Percentiles rank a stretch among this genome's conserved stretches.
phyloP scores from a whole-genome alignment of 2,888 invertebrate species.

The Clanis bilineata region DNA sequence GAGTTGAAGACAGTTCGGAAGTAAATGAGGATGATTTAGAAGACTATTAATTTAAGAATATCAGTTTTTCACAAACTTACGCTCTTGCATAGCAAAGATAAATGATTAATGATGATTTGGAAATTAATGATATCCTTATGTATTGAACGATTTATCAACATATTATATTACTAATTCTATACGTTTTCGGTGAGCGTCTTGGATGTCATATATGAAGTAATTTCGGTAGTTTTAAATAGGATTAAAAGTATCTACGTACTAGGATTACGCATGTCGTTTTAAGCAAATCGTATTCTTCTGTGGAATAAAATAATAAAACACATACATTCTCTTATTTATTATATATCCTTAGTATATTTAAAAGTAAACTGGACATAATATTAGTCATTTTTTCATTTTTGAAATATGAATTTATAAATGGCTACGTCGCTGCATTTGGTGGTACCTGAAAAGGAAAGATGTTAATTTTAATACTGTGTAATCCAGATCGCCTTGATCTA shows the following conservation, averaged over 20 bases:
- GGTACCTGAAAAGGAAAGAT: too few relatives aligned
- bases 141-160: too few relatives aligned
- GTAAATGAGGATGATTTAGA: slow-evolving; percentile 54
- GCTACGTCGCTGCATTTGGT: too few relatives aligned
- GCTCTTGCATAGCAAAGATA: neutral
- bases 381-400: too few relatives aligned
- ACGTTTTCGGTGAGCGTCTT: too few relatives aligned
- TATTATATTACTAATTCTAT: too few relatives aligned
- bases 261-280: neutral
- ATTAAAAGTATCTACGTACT: neutral
- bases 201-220: neutral
- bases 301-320: slow-evolving; percentile 25
- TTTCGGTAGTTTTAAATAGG: neutral
- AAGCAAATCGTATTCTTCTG: neutral
- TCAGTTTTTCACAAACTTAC: neutral
- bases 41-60: slow-evolving; percentile 38
- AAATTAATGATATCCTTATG: too few relatives aligned
- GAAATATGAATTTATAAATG: too few relatives aligned
- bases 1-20: slow-evolving; percentile 27
- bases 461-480: too few relatives aligned
- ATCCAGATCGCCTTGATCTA: too few relatives aligned
- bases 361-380: too few relatives aligned
- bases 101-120: too few relatives aligned
- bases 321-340: neutral
- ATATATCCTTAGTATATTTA: neutral